Evolutionary conservation across 2,113 vertebrate species (phyloP), one percentile per base, ranked within the genome.

Genomic region (Paramormyrops kingsleyae): DNA sequence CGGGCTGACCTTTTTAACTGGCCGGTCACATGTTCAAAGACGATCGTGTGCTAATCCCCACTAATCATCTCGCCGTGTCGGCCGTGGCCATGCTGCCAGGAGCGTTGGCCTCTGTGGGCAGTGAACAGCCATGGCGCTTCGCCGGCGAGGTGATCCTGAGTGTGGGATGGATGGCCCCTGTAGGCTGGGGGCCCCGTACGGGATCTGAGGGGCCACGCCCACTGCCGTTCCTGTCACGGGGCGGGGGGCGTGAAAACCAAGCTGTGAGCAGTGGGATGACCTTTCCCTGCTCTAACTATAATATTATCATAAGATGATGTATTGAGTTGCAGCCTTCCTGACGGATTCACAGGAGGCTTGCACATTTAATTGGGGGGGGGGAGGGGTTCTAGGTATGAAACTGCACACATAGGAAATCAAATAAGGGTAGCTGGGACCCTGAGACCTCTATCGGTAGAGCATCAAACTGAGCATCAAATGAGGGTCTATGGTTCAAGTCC

Each of bases 1-100:
- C 88, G 56, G 89, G 52, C 88, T 94, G 94, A 94, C 93, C 94
- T 95, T 95, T 95, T 92, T 93, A 91, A 92, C 91, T 94, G 93
- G 91, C 92, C 93, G 92, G 89, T 94, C 92, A 39, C 89, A 93
- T 95, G 91, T 88, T 88, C 91, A 89, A 95, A 94, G 90, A 93
- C 92, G 91, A 94, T 95, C 92, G 87, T 92, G 90, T 94, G 89
- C 90, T 94, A 93, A 93, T 91, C 91, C 92, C 85, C 84, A 27
- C 90, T 94, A 91, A 94, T 93, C 90, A 47, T 90, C 92, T 89
- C 90, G 83, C 87, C 84, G 39, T 90, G 83, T 83, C 92, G 90
- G 88, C 93, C 92, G 90, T 87, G 89, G 9, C 88, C 86, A 90
- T 92, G 80, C 27, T 70, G 27, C 62, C 10, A 70, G 62, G 27